Evolutionary conservation across 2,797 vertebrate genomes (phyloP), one percentile per base, ranked within the genome.

Genomic region (Rhinella marina): DNA sequence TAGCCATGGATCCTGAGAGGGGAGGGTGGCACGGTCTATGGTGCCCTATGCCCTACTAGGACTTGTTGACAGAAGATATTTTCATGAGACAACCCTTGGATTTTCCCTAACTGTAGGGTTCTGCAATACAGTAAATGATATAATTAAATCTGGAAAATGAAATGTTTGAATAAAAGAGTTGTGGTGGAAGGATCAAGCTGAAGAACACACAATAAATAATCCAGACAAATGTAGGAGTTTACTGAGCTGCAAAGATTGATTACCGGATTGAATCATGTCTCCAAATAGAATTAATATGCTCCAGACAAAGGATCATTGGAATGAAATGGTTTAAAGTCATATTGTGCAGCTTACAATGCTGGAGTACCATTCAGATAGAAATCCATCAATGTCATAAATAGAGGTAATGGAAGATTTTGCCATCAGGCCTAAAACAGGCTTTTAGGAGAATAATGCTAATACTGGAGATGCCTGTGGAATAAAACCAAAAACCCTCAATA

Each of bases 371-470:
- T 87, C 70, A 86, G 64, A 86, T 52, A 50, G 41, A 86, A 70
- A 86, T 86, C 41, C 85, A 86, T 86, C 77, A 79, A 41, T 61
- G 66, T 81, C 77, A 72, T 73, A 81, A 87, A 86, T 54, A 77
- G 41, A 72, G 11, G 64, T 87, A 84, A 88, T 79, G 75, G 82
- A 88, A 79, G 52, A 79, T 84, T 84, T 79, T 61, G 87, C 87
- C 75, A 79, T 79, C 50, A 84, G 87, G 87, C 61, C 73, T 78
- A 19, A 83, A 77, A 78, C 32, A 68, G 50, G 80, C 86, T 87
- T 88, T 88, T 48, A 88, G 59, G 25, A 82, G 41, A 87, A 82
- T 75, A 75, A 72, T 61, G 23, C 25, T 14, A 61, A 72, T 59
- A 3, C 52, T 0, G 23, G 23, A 86, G 56, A 81, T 61, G 66